phyloP scores from a whole-genome alignment of 2,888 invertebrate genomes.

The Drosophila aldrichi region DNA sequence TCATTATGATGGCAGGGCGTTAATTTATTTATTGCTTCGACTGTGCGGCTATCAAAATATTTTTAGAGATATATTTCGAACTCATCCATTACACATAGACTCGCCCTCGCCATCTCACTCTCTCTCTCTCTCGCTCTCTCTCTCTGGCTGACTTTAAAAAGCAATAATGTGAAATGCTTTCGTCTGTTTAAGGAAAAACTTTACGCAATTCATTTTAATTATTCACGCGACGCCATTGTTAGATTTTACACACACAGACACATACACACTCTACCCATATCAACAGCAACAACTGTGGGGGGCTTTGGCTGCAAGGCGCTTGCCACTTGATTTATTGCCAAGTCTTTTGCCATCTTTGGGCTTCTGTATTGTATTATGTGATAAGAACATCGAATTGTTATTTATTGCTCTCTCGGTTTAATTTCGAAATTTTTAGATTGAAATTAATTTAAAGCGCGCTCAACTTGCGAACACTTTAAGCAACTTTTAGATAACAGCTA shows the following conservation, averaged over 20 bases:
- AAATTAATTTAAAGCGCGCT: conserved; percentile 53
- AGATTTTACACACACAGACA: conserved; percentile 52
- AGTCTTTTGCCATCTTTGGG: conserved; percentile 34
- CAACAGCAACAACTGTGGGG: conserved; percentile 32
- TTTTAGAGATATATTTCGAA: conserved; percentile 9
- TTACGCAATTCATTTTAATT: conserved; percentile 75
- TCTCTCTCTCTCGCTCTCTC: neutral
- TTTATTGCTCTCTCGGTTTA: conserved; percentile 59
- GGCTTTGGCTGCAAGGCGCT: conserved; percentile 38
- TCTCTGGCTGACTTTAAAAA: conserved; percentile 63
- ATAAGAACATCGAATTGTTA: conserved; percentile 80
- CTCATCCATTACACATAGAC: conserved; percentile 34
- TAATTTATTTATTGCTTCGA: conserved; percentile 72
- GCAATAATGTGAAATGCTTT: conserved; percentile 64
- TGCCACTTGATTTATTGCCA: conserved; percentile 73
- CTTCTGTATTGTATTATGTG: conserved; percentile 60
- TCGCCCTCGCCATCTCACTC: neutral
- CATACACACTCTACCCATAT: conserved; percentile 33
- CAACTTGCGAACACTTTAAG: conserved; percentile 6
- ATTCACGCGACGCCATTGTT: conserved; percentile 68
- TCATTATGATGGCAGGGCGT: conserved; percentile 39
- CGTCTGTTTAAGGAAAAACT: conserved; percentile 38
- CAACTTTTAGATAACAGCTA: conserved; percentile 1
- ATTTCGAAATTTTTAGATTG: conserved; percentile 48
- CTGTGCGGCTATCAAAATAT: conserved; percentile 67